phyloP scores from a whole-genome alignment of 2,113 vertebrate genomes.

The Procavia capensis region DNA sequence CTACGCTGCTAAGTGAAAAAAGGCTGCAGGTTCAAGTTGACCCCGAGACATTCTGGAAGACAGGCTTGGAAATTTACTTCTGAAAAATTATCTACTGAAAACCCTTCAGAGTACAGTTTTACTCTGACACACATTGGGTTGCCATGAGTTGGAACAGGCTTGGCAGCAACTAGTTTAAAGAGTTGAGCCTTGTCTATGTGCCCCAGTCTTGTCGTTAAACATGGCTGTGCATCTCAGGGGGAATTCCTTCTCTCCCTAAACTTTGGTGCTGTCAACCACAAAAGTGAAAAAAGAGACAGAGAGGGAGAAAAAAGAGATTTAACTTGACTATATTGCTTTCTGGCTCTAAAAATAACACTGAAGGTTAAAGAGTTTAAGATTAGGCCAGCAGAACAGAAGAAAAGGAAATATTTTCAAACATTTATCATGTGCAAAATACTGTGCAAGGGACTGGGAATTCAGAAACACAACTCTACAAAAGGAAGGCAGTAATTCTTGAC shows the following conservation, averaged over 20 bases:
- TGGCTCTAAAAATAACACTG: background rate
- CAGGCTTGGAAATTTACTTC: background rate
- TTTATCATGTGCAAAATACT: background rate
- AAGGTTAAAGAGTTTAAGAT: background rate
- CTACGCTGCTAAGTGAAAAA: background rate
- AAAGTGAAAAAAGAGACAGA: background rate
- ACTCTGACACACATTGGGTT: too few relatives aligned
- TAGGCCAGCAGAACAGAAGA: background rate
- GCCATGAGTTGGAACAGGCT: background rate
- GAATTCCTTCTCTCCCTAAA: background rate
- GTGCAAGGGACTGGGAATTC: background rate
- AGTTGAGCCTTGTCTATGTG: background rate
- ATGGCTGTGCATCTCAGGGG: background rate
- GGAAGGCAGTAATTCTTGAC: background rate
- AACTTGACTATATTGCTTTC: background rate
- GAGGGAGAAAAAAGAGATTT: background rate
- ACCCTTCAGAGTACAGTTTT: background rate
- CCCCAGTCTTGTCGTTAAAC: background rate
- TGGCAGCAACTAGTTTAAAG: background rate
- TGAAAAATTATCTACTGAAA: background rate
- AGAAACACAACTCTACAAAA: background rate
- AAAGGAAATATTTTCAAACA: constrained; percentile 19
- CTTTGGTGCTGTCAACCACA: background rate
- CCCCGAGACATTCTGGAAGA: background rate
- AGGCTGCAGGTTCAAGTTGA: background rate